Evolutionary conservation across 2,888 invertebrate species (phyloP).

Genomic region (Pecten maximus): DNA sequence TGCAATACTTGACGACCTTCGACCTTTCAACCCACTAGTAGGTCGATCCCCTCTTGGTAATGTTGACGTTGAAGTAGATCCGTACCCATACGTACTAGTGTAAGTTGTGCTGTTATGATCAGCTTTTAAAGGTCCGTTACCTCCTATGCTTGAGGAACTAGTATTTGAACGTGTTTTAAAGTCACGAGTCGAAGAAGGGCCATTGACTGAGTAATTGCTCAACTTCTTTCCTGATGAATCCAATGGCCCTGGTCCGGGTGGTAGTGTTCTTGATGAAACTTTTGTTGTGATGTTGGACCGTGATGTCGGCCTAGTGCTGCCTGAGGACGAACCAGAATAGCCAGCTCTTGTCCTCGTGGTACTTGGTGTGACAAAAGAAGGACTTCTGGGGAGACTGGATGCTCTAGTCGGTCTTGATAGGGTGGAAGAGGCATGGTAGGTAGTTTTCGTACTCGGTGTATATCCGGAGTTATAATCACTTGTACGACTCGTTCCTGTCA

Average conservation of each 20-base stretch:
- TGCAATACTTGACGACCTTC: constrained; percentile 51
- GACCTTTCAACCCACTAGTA: constrained; percentile 42
- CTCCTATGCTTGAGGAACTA: constrained; percentile 52
- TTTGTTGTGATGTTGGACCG: not conserved
- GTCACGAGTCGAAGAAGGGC: constrained; percentile 35
- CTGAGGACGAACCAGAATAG: not conserved
- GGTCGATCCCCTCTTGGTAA: not conserved
- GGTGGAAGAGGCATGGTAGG: not conserved
- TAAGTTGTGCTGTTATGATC: constrained; percentile 58
- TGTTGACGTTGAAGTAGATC: constrained; percentile 33
- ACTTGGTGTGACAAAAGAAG: not conserved
- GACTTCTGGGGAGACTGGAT: constrained; percentile 40
- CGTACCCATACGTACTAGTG: not conserved
- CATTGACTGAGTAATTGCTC: constrained; percentile 43
- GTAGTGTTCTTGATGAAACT: constrained; percentile 61
- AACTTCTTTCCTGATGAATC: constrained; percentile 67
- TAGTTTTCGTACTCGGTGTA: not conserved
- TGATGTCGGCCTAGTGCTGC: not conserved
- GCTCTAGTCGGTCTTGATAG: not conserved
- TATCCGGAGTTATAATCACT: not conserved
- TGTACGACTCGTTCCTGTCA: not conserved
- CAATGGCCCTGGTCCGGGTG: constrained; percentile 72
- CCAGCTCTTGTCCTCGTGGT: not conserved
- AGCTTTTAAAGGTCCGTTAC: constrained; percentile 68
- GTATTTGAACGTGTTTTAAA: constrained; percentile 49